phyloP scores from a whole-genome alignment of 1,140 invertebrate species.

The Holotrichia oblita region DNA sequence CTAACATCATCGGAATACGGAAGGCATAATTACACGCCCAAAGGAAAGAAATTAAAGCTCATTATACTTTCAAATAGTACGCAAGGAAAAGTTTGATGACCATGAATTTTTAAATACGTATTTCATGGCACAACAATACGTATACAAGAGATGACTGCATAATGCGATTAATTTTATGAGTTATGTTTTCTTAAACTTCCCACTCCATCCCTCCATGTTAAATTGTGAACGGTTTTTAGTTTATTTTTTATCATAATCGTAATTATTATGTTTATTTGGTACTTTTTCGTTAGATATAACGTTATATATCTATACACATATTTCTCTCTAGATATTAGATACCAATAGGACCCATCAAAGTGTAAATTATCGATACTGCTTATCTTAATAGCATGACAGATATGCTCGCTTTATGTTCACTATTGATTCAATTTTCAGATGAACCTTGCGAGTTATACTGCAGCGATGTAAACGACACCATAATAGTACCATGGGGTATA shows the following conservation, averaged over 20 bases:
- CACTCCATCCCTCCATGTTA: neutral
- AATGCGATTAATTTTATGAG: neutral
- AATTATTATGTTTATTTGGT: no score
- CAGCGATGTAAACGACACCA: conserved; percentile 74
- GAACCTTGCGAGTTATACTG: conserved; percentile 84
- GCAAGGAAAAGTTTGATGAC: conserved; percentile 20
- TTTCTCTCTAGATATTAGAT: neutral
- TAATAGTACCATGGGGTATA: conserved; percentile 76
- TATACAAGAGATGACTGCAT: neutral
- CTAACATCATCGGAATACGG: conserved; percentile 3
- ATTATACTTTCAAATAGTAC: conserved; percentile 30
- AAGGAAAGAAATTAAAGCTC: conserved; percentile 23
- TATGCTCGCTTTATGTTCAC: neutral
- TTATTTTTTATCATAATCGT: no score
- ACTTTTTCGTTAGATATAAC: no score
- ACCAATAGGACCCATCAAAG: neutral
- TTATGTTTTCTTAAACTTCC: neutral
- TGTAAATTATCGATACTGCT: neutral
- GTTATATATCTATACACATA: no score
- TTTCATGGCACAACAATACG: conserved; percentile 11
- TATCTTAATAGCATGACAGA: neutral
- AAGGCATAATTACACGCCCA: conserved; percentile 14
- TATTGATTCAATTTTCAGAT: conserved; percentile 63
- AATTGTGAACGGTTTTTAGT: neutral
- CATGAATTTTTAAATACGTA: conserved; percentile 31